Conservation (phyloP, 2,888 invertebrate species). For the Lepidochrysops patricia region DNA sequence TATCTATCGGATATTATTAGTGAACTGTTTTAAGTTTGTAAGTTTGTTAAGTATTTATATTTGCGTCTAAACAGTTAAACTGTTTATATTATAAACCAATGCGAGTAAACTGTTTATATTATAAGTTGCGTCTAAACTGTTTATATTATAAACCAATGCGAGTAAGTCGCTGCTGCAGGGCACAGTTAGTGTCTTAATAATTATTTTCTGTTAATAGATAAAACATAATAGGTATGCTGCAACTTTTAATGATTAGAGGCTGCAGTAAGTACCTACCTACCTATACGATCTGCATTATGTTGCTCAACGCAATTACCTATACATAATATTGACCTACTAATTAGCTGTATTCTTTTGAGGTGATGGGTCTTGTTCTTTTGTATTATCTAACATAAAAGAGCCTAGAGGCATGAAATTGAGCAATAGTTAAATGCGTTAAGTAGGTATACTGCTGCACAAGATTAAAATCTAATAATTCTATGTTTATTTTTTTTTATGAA, state of each 20-base stretch:
- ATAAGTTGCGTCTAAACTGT: too few relatives aligned
- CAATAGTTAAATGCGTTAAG: background rate
- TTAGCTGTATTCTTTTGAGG: background rate
- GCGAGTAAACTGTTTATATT: too few relatives aligned
- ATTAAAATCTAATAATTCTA: too few relatives aligned
- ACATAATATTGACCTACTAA: background rate
- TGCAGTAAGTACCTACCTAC: too few relatives aligned
- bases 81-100: too few relatives aligned
- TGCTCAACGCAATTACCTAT: background rate
- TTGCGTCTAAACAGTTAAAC: too few relatives aligned
- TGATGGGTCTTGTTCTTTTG: background rate
- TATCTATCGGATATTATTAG: too few relatives aligned
- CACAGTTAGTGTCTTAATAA: background rate
- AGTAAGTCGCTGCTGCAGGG: too few relatives aligned
- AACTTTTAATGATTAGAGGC: background rate
- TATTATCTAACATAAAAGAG: background rate
- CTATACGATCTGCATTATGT: background rate
- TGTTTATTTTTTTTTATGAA: background rate
- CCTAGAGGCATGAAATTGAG: background rate
- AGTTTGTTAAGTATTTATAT: too few relatives aligned
- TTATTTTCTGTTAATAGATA: background rate
- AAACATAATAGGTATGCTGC: background rate
- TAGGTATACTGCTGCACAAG: too few relatives aligned
- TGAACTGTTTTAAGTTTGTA: too few relatives aligned
- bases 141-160: too few relatives aligned